Percentiles rank a stretch among this genome's conserved stretches.
Evolutionary conservation across 2,797 vertebrate genomes (phyloP).

Genomic region (Mus minutoides): DNA sequence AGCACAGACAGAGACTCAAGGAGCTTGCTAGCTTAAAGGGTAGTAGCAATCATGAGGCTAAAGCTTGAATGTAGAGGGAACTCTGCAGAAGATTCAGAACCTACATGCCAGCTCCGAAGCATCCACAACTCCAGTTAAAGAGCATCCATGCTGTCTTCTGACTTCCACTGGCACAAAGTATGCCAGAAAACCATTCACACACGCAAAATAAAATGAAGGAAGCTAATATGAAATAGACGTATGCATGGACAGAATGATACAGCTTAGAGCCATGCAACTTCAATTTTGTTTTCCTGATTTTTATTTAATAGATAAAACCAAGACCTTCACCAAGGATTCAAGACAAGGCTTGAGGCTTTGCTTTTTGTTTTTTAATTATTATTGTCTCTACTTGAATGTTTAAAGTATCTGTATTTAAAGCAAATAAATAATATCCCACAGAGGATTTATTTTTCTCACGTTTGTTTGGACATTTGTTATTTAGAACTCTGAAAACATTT

Average conservation of each 20-base stretch:
- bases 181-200: background rate
- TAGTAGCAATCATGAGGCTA: background rate
- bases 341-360: background rate
- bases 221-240: background rate
- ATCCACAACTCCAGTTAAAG: background rate
- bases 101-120: background rate
- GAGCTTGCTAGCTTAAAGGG: background rate
- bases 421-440: constrained; percentile 20
- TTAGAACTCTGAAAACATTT: constrained; percentile 39
- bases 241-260: background rate
- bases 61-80: background rate
- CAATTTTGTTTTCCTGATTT: background rate
- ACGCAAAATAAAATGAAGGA: background rate
- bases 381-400: background rate
- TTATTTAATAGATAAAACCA: constrained; percentile 2
- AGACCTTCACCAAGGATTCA: background rate
- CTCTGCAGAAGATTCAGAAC: background rate
- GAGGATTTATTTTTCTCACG: constrained; percentile 20
- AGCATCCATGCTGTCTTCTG: background rate
- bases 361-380: background rate
- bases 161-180: background rate
- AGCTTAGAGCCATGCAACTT: background rate
- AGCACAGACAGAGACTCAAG: background rate
- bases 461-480: constrained; percentile 1
- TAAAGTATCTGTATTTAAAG: background rate